Evolutionary conservation across 2,797 vertebrate species (phyloP).

Genomic region (Tinamus major): DNA sequence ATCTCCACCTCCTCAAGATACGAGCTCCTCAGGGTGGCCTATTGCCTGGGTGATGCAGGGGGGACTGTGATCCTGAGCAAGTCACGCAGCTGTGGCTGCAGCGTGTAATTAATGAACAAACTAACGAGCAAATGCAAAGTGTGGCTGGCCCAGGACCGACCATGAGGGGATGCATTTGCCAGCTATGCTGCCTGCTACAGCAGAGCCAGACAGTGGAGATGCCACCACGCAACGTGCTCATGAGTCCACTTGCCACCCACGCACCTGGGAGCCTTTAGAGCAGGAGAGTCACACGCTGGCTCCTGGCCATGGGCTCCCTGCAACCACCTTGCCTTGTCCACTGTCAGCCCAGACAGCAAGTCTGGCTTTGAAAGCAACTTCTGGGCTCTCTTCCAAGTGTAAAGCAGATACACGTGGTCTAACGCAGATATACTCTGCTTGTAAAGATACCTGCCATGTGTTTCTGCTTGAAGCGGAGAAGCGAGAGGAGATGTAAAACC

Average conservation of each 20-base stretch:
- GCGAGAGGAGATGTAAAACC: conserved; percentile 27
- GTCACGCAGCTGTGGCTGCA: neutral
- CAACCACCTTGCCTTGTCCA: neutral
- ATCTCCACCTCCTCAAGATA: neutral
- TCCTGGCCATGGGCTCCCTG: neutral
- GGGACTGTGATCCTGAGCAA: fast-evolving
- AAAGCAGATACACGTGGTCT: neutral
- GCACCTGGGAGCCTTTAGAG: neutral
- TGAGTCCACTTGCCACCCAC: neutral
- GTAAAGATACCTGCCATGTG: conserved; percentile 46
- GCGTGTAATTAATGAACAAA: neutral
- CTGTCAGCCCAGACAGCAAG: neutral
- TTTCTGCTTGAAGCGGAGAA: conserved; percentile 38
- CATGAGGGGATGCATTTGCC: fast-evolving
- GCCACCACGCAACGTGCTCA: neutral
- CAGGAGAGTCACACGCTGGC: neutral
- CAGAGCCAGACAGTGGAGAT: fast-evolving
- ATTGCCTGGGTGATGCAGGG: fast-evolving
- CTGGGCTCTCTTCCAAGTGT: neutral
- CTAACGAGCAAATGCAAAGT: neutral
- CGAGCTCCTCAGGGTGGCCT: neutral
- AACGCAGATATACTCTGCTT: neutral
- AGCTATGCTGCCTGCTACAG: neutral
- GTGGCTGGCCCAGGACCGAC: neutral
- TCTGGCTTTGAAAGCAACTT: neutral